A percentile compares a stretch with the other conserved stretches of the same genome.
phyloP scores from a whole-genome alignment of 2,888 invertebrate species.

The Perdita meconis region DNA sequence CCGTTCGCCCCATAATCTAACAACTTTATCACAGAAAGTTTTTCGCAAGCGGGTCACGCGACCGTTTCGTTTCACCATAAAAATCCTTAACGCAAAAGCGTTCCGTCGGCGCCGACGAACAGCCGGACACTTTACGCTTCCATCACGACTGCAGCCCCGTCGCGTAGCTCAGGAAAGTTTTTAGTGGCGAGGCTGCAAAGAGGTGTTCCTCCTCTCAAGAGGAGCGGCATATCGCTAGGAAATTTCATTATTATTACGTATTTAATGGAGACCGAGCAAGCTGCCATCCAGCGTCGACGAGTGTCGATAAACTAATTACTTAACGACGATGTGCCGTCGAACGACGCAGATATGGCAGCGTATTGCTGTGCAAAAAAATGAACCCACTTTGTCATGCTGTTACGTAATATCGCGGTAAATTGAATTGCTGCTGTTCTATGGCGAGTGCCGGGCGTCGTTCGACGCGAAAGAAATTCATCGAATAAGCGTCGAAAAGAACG shows the following conservation, averaged over 20 bases:
- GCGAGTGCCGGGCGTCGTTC: too few relatives aligned
- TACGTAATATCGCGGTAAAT: conserved; percentile 65
- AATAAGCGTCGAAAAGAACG: background rate
- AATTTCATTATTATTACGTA: conserved; percentile 53
- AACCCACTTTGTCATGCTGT: conserved; percentile 73
- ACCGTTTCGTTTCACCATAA: conserved; percentile 26
- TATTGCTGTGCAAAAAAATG: conserved; percentile 53
- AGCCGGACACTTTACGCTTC: conserved; percentile 15
- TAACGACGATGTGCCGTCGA: conserved; percentile 58
- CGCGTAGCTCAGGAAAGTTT: conserved; percentile 6
- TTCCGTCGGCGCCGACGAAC: conserved; percentile 3
- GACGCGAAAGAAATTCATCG: background rate
- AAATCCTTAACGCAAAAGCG: conserved; percentile 14
- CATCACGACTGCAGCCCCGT: background rate
- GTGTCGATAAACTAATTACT: conserved; percentile 70
- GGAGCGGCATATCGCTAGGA: conserved; percentile 19
- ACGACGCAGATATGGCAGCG: conserved; percentile 9
- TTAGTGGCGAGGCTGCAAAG: conserved; percentile 14
- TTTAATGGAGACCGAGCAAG: conserved; percentile 52
- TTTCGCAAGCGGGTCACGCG: conserved; percentile 12
- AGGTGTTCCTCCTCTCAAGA: background rate
- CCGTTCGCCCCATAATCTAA: background rate
- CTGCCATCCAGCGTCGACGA: conserved; percentile 8
- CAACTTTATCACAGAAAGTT: background rate
- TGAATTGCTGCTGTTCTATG: conserved; percentile 69